These are phyloP conservation scores for Temnothorax curvispinosus DNA, from an alignment of 1,140 invertebrate species.

Conservation along the genomic window DNA sequence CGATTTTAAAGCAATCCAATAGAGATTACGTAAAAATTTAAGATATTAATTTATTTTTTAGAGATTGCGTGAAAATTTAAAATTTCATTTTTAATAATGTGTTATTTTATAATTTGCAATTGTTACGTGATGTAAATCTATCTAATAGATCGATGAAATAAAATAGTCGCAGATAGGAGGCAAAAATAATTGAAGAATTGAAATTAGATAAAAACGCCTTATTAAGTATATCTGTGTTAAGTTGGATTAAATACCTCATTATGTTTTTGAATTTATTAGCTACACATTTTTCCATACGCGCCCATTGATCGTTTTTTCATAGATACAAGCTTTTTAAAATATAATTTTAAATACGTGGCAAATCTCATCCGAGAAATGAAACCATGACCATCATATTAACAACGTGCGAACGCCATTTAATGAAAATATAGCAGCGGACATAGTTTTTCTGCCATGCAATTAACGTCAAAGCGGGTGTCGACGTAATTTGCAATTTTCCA, in stretches of 20 bases:
- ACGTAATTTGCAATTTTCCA: constrained; percentile 57
- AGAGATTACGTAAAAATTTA: not conserved
- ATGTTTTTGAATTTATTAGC: not conserved
- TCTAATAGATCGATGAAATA: not conserved
- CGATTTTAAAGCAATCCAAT: not conserved
- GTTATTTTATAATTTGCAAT: not conserved
- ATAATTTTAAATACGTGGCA: constrained; percentile 46
- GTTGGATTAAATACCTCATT: not conserved
- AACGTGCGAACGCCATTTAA: constrained; percentile 46
- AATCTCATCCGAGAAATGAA: constrained; percentile 46
- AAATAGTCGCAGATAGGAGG: not conserved
- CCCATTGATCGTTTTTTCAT: constrained; percentile 5
- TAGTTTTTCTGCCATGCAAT: constrained; percentile 52
- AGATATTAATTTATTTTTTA: too few relatives aligned
- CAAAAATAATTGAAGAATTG: not conserved
- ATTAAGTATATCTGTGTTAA: not conserved
- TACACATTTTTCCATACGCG: not conserved
- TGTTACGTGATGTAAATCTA: not conserved
- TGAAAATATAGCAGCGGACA: constrained; percentile 59
- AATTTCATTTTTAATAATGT: not conserved
- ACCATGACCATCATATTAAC: constrained; percentile 41
- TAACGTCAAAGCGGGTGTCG: constrained; percentile 59
- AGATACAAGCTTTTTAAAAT: constrained; percentile 38
- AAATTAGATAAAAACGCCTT: not conserved
- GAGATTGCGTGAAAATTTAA: not conserved